Percentiles rank a stretch among this genome's conserved stretches.
These are phyloP conservation scores for Palaemon carinicauda DNA, from an alignment of 1,140 invertebrate species.

Conservation along the genomic window DNA sequence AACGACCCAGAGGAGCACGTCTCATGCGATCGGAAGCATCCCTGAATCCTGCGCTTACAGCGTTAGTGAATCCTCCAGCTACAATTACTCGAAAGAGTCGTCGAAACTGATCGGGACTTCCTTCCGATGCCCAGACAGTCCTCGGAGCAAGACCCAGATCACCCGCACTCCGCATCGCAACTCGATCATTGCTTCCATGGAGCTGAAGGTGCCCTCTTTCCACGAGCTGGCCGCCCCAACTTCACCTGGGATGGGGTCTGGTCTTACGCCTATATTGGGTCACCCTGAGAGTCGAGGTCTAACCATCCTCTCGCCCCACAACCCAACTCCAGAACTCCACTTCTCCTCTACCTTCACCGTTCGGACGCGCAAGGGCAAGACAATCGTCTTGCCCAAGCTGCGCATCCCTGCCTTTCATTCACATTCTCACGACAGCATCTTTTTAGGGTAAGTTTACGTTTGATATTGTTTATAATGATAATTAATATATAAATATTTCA, in stretches of 20 bases:
- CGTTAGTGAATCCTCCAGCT: neutral
- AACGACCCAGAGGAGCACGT: neutral
- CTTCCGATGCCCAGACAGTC: slow-evolving; percentile 37
- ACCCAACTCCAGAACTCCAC: slow-evolving; percentile 67
- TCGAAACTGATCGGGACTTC: slow-evolving; percentile 39
- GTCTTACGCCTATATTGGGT: slow-evolving; percentile 39
- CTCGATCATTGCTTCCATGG: slow-evolving; percentile 56
- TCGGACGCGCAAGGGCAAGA: slow-evolving; percentile 74
- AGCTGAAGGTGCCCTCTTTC: slow-evolving; percentile 55
- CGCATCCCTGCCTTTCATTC: slow-evolving; percentile 61
- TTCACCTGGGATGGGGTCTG: neutral
- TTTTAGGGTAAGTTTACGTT: slow-evolving; percentile 44
- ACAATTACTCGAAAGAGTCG: slow-evolving; percentile 21
- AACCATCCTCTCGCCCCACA: slow-evolving; percentile 79
- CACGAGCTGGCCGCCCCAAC: slow-evolving; percentile 33
- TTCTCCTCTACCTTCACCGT: slow-evolving; percentile 66
- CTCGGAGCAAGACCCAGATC: neutral
- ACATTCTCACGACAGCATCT: slow-evolving; percentile 50
- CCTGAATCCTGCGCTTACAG: slow-evolving; percentile 10
- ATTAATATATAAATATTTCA: too few species aligned
- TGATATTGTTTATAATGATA: too few species aligned
- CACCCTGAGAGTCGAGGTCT: slow-evolving; percentile 69
- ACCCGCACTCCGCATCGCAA: slow-evolving; percentile 49
- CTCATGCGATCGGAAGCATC: slow-evolving; percentile 15
- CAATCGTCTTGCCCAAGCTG: slow-evolving; percentile 77